A percentile compares a stretch with the other conserved stretches of the same genome.
phyloP scores from a whole-genome alignment of 2,797 vertebrate species.

The Tangara arthus region DNA sequence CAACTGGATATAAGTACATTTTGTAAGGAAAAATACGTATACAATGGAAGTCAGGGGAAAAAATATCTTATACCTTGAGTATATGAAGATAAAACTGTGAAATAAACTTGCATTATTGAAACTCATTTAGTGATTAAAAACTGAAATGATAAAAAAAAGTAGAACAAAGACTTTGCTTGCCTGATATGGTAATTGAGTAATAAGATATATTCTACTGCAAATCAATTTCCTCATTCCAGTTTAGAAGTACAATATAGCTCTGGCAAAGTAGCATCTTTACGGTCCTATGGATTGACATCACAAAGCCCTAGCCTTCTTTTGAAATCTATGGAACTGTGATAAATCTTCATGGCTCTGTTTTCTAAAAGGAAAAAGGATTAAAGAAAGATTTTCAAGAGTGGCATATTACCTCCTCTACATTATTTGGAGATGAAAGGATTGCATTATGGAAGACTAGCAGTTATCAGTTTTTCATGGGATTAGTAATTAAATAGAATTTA shows the following conservation, averaged over 20 bases:
- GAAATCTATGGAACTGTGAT: constrained; percentile 59
- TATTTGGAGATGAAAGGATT: constrained; percentile 47
- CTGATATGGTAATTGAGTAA: constrained; percentile 3
- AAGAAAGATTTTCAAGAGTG: constrained; percentile 43
- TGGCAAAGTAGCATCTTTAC: constrained; percentile 32
- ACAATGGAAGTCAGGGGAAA: not conserved
- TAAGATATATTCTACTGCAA: constrained; percentile 37
- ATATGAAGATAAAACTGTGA: not conserved
- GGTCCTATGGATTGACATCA: constrained; percentile 38
- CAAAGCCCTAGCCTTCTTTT: constrained; percentile 35
- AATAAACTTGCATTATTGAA: not conserved
- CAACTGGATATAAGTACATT: not conserved
- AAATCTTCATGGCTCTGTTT: constrained; percentile 57
- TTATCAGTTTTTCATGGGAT: constrained; percentile 1
- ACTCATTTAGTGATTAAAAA: not conserved
- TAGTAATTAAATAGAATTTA: constrained; percentile 34
- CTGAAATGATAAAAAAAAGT: not conserved
- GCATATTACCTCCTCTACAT: not conserved
- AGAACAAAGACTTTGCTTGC: not conserved
- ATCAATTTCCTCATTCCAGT: constrained; percentile 23
- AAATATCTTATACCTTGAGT: not conserved
- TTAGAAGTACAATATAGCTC: constrained; percentile 35
- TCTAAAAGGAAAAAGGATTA: constrained; percentile 58
- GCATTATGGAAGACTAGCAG: not conserved
- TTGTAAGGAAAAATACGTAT: not conserved